These are phyloP conservation scores for Argentina silus DNA, from an alignment of 2,797 vertebrate genomes.

Conservation along the genomic window DNA sequence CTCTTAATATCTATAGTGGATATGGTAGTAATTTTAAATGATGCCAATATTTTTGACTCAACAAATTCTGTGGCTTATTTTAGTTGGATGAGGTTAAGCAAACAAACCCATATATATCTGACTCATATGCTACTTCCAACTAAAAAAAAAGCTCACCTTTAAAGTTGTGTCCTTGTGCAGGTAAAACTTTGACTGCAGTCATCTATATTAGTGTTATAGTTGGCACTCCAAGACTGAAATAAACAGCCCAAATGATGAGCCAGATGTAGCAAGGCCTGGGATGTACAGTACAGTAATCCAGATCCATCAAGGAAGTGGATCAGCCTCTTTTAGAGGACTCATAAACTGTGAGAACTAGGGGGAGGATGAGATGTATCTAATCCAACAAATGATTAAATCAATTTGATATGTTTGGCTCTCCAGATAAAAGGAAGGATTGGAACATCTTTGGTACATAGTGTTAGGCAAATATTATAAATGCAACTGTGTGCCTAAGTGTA, in stretches of 20 bases:
- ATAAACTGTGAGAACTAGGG: slow-evolving; percentile 66
- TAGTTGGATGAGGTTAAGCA: too few relatives aligned
- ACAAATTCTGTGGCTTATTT: too few relatives aligned
- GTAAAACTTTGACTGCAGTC: background rate
- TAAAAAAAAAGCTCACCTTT: too few relatives aligned
- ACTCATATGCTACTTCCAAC: too few relatives aligned
- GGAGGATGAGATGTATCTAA: slow-evolving; percentile 58
- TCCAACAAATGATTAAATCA: slow-evolving; percentile 73
- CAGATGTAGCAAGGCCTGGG: slow-evolving; percentile 48
- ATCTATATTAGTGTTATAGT: slow-evolving; percentile 28
- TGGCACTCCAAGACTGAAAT: slow-evolving; percentile 20
- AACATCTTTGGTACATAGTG: slow-evolving; percentile 21
- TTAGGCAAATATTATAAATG: too few relatives aligned
- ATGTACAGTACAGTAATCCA: slow-evolving; percentile 63
- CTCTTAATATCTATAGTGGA: too few relatives aligned
- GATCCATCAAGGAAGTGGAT: slow-evolving; percentile 69
- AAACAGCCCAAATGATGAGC: slow-evolving; percentile 54
- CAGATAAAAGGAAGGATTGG: slow-evolving; percentile 31
- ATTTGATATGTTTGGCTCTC: slow-evolving; percentile 64
- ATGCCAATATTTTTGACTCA: too few relatives aligned
- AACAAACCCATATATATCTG: too few relatives aligned
- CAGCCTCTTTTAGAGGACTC: slow-evolving; percentile 58
- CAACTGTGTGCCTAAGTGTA: too few relatives aligned
- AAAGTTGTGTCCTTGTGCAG: background rate
- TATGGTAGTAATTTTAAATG: too few relatives aligned